phyloP scores from a whole-genome alignment of 2,797 vertebrate genomes.

The Typhlichthys eigenmanni region DNA sequence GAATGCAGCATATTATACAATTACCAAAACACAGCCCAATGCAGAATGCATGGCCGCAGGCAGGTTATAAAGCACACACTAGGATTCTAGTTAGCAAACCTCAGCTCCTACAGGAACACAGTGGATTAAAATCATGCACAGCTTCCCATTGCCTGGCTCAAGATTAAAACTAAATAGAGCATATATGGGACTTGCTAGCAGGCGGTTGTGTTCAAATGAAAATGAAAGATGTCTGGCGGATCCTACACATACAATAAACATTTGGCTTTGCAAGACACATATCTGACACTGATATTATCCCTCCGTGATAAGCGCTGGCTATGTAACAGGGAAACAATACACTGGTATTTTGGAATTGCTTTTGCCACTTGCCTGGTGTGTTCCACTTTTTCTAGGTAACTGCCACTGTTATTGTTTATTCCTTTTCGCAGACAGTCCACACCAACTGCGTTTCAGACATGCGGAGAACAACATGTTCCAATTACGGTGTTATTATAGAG shows the following conservation, averaged over 20 bases:
- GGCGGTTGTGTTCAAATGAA: constrained; percentile 18
- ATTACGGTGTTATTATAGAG: constrained; percentile 33
- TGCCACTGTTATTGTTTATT: constrained; percentile 1
- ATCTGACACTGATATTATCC: not conserved
- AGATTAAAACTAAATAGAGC: constrained; percentile 28
- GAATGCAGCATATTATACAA: not conserved
- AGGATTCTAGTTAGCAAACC: not conserved
- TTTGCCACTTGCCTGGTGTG: not conserved
- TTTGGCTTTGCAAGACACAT: not conserved
- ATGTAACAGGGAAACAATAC: not conserved
- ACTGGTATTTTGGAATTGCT: not conserved
- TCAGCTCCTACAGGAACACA: constrained; percentile 3
- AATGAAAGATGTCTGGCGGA: not conserved
- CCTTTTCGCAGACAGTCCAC: not conserved
- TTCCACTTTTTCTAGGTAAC: constrained; percentile 1
- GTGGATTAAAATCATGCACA: constrained; percentile 22
- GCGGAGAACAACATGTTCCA: constrained; percentile 29
- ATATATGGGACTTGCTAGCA: constrained; percentile 14
- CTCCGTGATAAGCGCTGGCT: not conserved
- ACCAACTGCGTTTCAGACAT: not conserved
- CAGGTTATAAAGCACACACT: not conserved
- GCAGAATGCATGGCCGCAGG: not conserved
- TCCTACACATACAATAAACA: constrained; percentile 10
- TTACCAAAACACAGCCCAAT: not conserved
- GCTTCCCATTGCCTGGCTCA: constrained; percentile 13